These are phyloP conservation scores for Xenus cinereus DNA, from an alignment of 2,113 vertebrate genomes.

Conservation along the genomic window DNA sequence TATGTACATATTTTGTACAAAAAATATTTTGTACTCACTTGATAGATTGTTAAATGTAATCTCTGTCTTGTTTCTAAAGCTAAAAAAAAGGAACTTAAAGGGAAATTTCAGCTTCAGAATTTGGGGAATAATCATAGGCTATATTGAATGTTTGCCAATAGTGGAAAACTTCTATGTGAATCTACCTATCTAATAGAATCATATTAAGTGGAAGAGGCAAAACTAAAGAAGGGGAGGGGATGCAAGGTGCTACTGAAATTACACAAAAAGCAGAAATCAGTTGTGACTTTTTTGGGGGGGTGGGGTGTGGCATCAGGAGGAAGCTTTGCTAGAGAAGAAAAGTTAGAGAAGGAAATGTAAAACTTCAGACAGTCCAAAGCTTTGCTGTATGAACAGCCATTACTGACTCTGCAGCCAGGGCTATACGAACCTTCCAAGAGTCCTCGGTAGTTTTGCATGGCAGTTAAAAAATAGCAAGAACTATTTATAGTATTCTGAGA, in stretches of 20 bases:
- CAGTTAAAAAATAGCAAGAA: neutral
- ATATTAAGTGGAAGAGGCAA: neutral
- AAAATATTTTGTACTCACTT: neutral
- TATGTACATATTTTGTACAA: too few relatives aligned
- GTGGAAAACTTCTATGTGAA: neutral
- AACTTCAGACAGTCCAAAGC: neutral
- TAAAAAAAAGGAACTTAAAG: neutral
- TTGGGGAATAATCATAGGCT: neutral
- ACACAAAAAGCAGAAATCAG: neutral
- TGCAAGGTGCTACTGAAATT: neutral
- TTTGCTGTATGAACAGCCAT: neutral
- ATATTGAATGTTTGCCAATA: neutral
- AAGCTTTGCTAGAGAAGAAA: neutral
- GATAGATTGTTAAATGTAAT: neutral
- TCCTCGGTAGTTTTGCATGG: neutral
- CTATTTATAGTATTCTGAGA: neutral
- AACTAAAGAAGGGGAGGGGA: neutral
- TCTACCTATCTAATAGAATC: neutral
- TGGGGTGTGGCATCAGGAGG: too few relatives aligned
- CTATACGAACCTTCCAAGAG: neutral
- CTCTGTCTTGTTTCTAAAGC: neutral
- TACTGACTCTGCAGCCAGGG: neutral
- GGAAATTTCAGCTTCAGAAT: neutral
- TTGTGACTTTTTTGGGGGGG: neutral
- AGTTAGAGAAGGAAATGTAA: neutral